Conservation (phyloP, 2,888 invertebrate genomes). For the Ernsta delagoae region DNA sequence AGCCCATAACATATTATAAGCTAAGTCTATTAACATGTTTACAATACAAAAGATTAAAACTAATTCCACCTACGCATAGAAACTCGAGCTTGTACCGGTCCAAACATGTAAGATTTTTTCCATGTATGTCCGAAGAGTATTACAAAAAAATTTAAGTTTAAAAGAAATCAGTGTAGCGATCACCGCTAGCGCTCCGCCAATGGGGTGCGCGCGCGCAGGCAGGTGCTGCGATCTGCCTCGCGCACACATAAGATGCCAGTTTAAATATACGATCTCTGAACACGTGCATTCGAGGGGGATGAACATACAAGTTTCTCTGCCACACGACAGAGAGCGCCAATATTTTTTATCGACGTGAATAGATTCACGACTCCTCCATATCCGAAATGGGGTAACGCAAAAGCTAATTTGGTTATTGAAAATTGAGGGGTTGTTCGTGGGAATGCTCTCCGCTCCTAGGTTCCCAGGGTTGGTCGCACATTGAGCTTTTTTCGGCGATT, state of each 20-base stretch:
- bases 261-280: conserved; percentile 79
- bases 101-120: conserved; percentile 81
- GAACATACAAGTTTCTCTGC: conserved; percentile 58
- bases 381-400: conserved; percentile 86
- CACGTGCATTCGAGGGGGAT: conserved; percentile 85
- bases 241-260: conserved; percentile 70
- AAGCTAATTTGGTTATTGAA: conserved; percentile 86
- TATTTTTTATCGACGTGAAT: conserved; percentile 81
- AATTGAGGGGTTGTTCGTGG: conserved; percentile 87
- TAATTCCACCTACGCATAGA: conserved; percentile 82
- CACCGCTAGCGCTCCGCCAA: conserved; percentile 76
- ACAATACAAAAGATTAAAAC: conserved; percentile 72
- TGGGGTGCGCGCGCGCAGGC: conserved; percentile 77
- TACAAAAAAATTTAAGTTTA: conserved; percentile 77
- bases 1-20: too few species aligned
- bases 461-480: conserved; percentile 87
- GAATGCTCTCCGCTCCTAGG: conserved; percentile 86
- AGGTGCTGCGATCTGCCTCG: conserved; percentile 71
- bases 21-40: conserved; percentile 70
- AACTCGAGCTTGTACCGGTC: conserved; percentile 71
- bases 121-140: conserved; percentile 74
- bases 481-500: conserved; percentile 79
- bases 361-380: conserved; percentile 84
- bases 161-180: conserved; percentile 84
- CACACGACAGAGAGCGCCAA: conserved; percentile 62